Conservation (phyloP, 2,888 invertebrate genomes). For the Pyralis farinalis region DNA sequence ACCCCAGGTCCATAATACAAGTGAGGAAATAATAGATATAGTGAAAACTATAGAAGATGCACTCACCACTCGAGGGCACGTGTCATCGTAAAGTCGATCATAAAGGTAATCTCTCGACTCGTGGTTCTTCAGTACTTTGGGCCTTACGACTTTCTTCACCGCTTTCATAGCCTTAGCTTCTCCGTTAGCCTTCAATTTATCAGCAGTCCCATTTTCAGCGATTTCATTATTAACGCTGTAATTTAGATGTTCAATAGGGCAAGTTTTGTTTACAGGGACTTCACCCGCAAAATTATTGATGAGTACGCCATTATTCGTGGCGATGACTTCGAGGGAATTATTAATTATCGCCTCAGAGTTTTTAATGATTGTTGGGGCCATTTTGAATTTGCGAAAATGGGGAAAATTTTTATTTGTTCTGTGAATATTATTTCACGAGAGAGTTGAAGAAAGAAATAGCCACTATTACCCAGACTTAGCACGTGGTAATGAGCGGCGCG, state of each 20-base stretch:
- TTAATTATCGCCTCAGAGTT: conserved; percentile 47
- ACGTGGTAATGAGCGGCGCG: conserved; percentile 32
- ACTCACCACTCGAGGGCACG: conserved; percentile 65
- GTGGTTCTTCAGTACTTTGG: conserved; percentile 62
- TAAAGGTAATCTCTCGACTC: conserved; percentile 60
- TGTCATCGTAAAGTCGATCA: conserved; percentile 58
- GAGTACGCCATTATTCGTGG: conserved; percentile 28
- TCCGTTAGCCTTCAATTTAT: conserved; percentile 13
- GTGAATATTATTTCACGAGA: neutral
- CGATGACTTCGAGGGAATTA: conserved; percentile 32
- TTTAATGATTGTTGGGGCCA: conserved; percentile 64
- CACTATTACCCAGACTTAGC: neutral
- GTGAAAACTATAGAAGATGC: neutral
- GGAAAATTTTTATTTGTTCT: neutral
- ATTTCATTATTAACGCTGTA: conserved; percentile 10
- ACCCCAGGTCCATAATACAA: too few relatives aligned
- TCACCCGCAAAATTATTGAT: conserved; percentile 32
- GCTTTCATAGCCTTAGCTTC: conserved; percentile 34
- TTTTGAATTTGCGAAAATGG: conserved; percentile 18
- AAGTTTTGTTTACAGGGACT: conserved; percentile 30
- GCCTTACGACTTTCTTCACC: conserved; percentile 38
- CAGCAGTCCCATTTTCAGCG: conserved; percentile 7
- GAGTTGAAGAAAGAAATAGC: neutral
- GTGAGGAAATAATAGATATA: neutral
- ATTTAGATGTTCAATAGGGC: conserved; percentile 41